Evolutionary conservation across 2,797 vertebrate species (phyloP).

Genomic region (Apogon talboti): DNA sequence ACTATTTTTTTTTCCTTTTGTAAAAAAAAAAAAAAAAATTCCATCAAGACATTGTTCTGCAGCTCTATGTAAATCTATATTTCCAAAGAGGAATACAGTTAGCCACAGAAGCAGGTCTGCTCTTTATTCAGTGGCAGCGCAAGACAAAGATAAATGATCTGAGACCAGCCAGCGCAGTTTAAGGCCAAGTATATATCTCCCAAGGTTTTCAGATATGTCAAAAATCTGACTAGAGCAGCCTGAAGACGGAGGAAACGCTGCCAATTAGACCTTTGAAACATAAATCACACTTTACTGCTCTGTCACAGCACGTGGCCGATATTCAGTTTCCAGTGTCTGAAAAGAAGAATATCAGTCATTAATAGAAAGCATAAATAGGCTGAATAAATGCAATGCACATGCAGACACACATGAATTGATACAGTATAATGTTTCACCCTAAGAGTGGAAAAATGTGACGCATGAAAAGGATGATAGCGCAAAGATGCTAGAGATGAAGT

Average conservation of each 20-base stretch:
- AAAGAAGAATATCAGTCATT: slow-evolving; percentile 57
- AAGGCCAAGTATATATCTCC: slow-evolving; percentile 73
- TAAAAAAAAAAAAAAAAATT: slow-evolving; percentile 20
- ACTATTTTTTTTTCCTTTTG: slow-evolving; percentile 25
- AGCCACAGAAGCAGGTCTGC: slow-evolving; percentile 68
- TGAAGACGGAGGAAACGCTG: slow-evolving; percentile 65
- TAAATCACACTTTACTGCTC: slow-evolving; percentile 79
- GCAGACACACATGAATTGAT: slow-evolving; percentile 15
- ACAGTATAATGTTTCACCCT: slow-evolving; percentile 44
- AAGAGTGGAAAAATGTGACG: slow-evolving; percentile 29
- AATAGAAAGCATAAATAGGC: slow-evolving; percentile 38
- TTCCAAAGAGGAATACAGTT: slow-evolving; percentile 61
- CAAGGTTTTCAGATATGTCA: slow-evolving; percentile 74
- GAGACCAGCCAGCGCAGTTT: slow-evolving; percentile 59
- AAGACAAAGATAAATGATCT: slow-evolving; percentile 76
- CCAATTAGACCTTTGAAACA: slow-evolving; percentile 73
- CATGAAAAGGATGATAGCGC: slow-evolving; percentile 14
- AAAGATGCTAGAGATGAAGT: not conserved
- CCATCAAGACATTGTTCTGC: slow-evolving; percentile 62
- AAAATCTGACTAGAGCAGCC: slow-evolving; percentile 63
- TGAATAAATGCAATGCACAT: slow-evolving; percentile 37
- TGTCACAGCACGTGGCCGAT: slow-evolving; percentile 59
- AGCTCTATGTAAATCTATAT: slow-evolving; percentile 70
- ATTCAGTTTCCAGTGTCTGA: slow-evolving; percentile 56
- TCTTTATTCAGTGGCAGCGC: slow-evolving; percentile 55